These are phyloP conservation scores for Diogma glabrata DNA, from an alignment of 2,888 invertebrate species.

Conservation along the genomic window DNA sequence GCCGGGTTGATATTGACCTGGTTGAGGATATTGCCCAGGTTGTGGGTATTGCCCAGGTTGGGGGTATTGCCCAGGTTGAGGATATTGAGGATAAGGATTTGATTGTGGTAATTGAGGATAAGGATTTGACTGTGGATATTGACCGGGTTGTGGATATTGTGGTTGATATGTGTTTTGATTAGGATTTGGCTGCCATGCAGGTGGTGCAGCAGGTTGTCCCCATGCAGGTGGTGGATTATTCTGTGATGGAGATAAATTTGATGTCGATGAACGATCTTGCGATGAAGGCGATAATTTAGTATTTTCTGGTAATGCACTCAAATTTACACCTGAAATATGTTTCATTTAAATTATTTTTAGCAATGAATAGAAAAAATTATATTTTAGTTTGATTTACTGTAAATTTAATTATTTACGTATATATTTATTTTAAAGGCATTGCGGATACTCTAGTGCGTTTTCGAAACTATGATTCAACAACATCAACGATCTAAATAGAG, in stretches of 20 bases:
- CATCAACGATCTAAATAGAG: too few relatives aligned
- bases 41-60: neutral
- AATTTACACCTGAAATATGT: slow-evolving; percentile 5
- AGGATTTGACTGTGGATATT: slow-evolving; percentile 7
- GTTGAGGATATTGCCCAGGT: neutral
- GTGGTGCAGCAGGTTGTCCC: slow-evolving; percentile 31
- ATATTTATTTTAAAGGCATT: too few relatives aligned
- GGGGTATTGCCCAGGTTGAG: slow-evolving; percentile 13
- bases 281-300: slow-evolving; percentile 10
- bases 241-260: slow-evolving; percentile 17
- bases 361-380: too few relatives aligned
- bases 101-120: slow-evolving; percentile 6
- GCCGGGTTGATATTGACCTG: slow-evolving; percentile 29
- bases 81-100: slow-evolving; percentile 27
- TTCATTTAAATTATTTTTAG: too few relatives aligned
- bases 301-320: slow-evolving; percentile 10
- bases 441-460: too few relatives aligned
- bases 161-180: slow-evolving; percentile 37
- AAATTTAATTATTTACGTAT: too few relatives aligned
- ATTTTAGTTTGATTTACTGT: too few relatives aligned
- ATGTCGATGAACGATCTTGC: slow-evolving; percentile 15
- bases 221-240: slow-evolving; percentile 24
- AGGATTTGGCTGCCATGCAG: slow-evolving; percentile 21
- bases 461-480: too few relatives aligned
- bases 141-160: slow-evolving; percentile 28